Evolutionary conservation across 1,140 invertebrate genomes (phyloP), one percentile per base, ranked within the genome.

Genomic region (Calycopis cecrops): DNA sequence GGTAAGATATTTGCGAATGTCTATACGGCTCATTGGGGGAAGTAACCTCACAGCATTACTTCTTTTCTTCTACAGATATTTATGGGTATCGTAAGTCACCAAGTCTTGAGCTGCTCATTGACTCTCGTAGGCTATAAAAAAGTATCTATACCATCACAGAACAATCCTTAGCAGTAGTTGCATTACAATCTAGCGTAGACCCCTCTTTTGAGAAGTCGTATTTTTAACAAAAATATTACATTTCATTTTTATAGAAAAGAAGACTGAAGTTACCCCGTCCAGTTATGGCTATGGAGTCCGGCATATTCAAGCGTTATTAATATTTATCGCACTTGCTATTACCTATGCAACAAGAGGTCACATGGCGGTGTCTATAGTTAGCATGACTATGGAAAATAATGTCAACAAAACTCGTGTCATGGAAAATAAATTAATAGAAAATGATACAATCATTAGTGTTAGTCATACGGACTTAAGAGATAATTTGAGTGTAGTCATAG

Each of bases 281-380:
- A 57, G 55, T 40, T 69, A 69, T 44, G 71, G 78, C 1, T 85
- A 91, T 33, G 93, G 93, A 17, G 86, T 88, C 0, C 88, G 93
- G 4, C 93, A 94, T 65, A 57, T 89, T 8, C 93, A 94, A 68
- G 84, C 88, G 0, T 21, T 92, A 0, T 64, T 93, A 0, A 67
- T 92, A 44, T 92, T 93, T 58, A 50, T 92, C 1, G 85, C 91
- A 7, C 88, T 93, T 52, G 71, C 89, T 6, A 87, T 91, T 33
- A 91, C 89, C 7, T 93, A 92, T 59, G 88, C 89, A 0, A 85
- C 91, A 28, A 83, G 92, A 53, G 89, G 91, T 0, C 91, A 92
- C 48, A 87, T 93, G 52, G 93, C 92, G 3, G 92, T 93, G 1
- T 90, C 90, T 1, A 88, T 94, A 40, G 92, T 93, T 0, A 92